Evolutionary conservation across 2,113 vertebrate species (phyloP).

Genomic region (Corapipo altera): DNA sequence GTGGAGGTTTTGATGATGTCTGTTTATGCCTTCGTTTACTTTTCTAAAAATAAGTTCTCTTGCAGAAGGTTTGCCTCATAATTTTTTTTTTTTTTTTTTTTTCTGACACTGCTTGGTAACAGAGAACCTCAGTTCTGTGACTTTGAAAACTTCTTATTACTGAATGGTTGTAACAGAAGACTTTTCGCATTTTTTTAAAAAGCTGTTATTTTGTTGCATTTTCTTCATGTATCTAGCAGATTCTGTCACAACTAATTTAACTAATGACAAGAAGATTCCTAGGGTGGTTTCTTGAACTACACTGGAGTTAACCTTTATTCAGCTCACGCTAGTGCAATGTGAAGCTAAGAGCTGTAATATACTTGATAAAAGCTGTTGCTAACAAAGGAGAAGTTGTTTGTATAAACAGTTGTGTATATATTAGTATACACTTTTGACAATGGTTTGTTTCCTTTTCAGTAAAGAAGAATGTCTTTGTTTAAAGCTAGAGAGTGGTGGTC

Average conservation of each 20-base stretch:
- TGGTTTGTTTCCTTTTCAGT: conserved; percentile 40
- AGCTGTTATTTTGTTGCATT: not conserved
- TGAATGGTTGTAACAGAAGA: not conserved
- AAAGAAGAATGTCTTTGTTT: conserved; percentile 91
- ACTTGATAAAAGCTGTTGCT: not conserved
- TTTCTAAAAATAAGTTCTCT: not conserved
- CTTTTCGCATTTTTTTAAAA: not conserved
- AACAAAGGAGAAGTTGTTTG: not conserved
- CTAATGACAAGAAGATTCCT: not conserved
- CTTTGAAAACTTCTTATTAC: not conserved
- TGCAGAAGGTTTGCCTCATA: not conserved
- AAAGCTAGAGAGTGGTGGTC: conserved; percentile 99
- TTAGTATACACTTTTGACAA: not conserved
- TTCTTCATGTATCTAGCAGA: not conserved
- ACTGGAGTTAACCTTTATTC: not conserved
- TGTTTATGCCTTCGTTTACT: not conserved
- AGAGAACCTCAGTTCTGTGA: not conserved
- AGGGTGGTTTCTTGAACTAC: not conserved
- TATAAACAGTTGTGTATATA: not conserved
- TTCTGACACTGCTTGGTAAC: not conserved
- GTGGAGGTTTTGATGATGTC: not conserved
- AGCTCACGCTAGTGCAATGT: not conserved
- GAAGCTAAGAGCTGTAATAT: not conserved
- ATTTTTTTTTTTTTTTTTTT: not conserved
- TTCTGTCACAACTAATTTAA: not conserved